Conservation (phyloP, 2,113 vertebrate genomes). For the Rallus limicola region DNA sequence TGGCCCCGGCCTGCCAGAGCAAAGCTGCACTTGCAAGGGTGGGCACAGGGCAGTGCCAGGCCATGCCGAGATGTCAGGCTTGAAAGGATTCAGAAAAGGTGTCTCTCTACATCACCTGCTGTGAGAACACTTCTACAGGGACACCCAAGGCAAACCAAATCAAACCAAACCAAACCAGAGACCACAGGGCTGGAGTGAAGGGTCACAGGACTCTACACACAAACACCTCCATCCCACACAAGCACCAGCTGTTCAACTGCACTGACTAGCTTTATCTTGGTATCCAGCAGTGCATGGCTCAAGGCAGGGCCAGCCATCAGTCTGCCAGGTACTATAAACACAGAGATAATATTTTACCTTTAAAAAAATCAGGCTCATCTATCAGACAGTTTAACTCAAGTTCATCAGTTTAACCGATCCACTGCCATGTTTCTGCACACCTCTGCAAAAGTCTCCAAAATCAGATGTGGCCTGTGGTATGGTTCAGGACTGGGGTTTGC, state of each 20-base stretch:
- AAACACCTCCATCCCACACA: not conserved
- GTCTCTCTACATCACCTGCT: not conserved
- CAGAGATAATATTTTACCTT: not conserved
- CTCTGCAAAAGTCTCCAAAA: not conserved
- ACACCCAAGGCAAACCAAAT: not conserved
- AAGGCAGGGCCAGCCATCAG: not conserved
- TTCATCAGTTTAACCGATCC: not conserved
- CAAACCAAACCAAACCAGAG: not conserved
- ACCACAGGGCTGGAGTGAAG: not conserved
- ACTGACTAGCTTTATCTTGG: not conserved
- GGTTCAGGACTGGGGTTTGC: not conserved
- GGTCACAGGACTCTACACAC: not conserved
- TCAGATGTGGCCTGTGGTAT: not conserved
- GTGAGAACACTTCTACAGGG: not conserved
- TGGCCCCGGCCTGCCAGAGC: not conserved
- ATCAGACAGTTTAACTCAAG: not conserved
- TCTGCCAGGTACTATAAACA: too few relatives aligned
- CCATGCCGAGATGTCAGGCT: rapidly evolving
- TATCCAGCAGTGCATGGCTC: not conserved
- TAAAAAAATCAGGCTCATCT: not conserved
- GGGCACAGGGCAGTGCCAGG: not conserved
- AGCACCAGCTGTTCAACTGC: rapidly evolving
- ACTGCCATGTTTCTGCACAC: not conserved
- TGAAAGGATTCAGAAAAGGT: not conserved
- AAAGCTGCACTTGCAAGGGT: rapidly evolving